Evolutionary conservation across 2,113 vertebrate genomes (phyloP).

Genomic region (Myocastor coypus): DNA sequence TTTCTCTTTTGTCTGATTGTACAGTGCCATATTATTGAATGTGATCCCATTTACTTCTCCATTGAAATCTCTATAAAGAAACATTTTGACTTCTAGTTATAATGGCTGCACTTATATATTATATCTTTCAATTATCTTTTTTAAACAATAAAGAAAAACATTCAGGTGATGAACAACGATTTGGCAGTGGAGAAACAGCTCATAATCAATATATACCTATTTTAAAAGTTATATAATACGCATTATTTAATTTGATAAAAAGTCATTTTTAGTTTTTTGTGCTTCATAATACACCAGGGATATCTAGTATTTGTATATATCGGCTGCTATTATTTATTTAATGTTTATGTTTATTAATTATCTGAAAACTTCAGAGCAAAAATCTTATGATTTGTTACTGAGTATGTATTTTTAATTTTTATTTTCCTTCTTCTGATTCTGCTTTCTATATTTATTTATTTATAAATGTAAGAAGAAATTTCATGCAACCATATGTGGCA

Average conservation of each 20-base stretch:
- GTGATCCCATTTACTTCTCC: slow-evolving; percentile 11
- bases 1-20: background rate
- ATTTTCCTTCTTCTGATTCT: background rate
- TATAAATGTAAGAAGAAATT: background rate
- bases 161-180: background rate
- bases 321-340: background rate
- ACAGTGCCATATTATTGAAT: slow-evolving; percentile 25
- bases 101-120: background rate
- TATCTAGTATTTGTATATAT: background rate
- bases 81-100: slow-evolving; percentile 39
- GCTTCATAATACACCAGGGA: background rate
- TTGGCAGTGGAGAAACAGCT: background rate
- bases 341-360: background rate
- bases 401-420: background rate
- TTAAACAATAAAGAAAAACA: background rate
- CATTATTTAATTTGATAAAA: background rate
- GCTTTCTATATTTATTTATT: background rate
- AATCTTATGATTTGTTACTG: background rate
- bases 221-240: background rate
- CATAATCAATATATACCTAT: too few species aligned
- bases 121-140: background rate
- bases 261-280: background rate
- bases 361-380: background rate
- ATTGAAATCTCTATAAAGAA: slow-evolving; percentile 20
- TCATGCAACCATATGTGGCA: background rate